Base-by-base conservation (phyloP, 2,888 invertebrate genomes). In the Epicampocera succincta region DNA sequence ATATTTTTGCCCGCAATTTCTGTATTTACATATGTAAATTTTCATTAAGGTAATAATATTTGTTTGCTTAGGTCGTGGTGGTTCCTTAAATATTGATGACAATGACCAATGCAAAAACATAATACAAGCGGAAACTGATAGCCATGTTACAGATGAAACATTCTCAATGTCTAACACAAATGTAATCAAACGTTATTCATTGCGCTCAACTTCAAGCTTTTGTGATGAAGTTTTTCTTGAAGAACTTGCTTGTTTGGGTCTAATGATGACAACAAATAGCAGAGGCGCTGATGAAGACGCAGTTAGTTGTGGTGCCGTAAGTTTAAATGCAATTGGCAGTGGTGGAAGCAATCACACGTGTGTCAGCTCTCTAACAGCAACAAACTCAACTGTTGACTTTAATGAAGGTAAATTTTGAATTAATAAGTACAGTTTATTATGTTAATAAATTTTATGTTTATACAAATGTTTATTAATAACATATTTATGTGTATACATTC, bases 191-290 rank as follows among this genome's bases (percentile, higher is more conserved):
- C 87, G 89, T 48, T 85, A 88, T 84, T 89, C 89, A 60, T 80
- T 89, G 73, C 87, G 88, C 42, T 89, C 89, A 9, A 88, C 89
- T 82, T 88, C 89, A 65, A 89, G 89, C 84, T 89, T 89, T 85
- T 89, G 89, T 77, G 89, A 89, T 86, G 89, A 89, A 83, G 81
- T 89, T 52, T 84, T 83, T 77, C 85, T 88, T 80, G 88, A 88
- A 75, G 86, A 87, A 46, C 58, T 83, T 38, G 21, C 81, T 19
- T 75, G 54, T 58, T 54, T 77, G 25, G 61, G 61, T 1, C 15
- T 60, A 15, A 12, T 12, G 15, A 21, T 13, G 44, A 42, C 25
- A 40, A n/a, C 50, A 46, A 65, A 1, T 25, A 25, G 21, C 44
- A 38, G 13, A 19, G 54, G 15, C 6, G 8, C n/a, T 3, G 71